These are phyloP conservation scores for Stichopus chloronotus DNA, from an alignment of 35 echinoderm and acorn worm species.

Conservation along the genomic window DNA sequence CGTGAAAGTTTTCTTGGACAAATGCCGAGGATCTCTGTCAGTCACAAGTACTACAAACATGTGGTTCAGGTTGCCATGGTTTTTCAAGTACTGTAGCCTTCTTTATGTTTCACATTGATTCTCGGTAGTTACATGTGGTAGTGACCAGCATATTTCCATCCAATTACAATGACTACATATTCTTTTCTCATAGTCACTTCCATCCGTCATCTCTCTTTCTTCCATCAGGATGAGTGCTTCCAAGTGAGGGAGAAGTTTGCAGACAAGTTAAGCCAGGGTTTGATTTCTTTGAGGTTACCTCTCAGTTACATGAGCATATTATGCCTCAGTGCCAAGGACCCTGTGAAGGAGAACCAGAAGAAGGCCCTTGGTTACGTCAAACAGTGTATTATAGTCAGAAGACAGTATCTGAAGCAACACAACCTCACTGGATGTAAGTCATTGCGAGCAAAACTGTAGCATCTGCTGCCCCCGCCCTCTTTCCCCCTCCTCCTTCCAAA, in stretches of 20 bases:
- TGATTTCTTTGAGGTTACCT: constrained; percentile 80
- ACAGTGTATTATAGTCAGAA: constrained; percentile 68
- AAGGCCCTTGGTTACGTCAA: constrained; percentile 72
- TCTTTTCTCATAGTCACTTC: not conserved
- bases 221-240: constrained; percentile 92
- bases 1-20: too few species aligned
- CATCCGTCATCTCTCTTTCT: not conserved
- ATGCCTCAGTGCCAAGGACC: constrained; percentile 88
- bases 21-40: too few species aligned
- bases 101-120: too few species aligned
- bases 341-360: constrained; percentile 74
- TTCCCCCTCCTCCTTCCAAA: too few species aligned
- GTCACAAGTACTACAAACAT: too few species aligned
- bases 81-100: too few species aligned
- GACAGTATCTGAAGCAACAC: constrained; percentile 83
- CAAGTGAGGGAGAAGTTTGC: constrained; percentile 89
- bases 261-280: constrained; percentile 77
- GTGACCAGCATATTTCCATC: too few species aligned
- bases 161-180: not conserved
- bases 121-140: too few species aligned
- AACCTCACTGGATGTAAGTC: constrained; percentile 56
- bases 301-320: constrained; percentile 93
- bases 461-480: not conserved
- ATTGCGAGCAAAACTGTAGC: constrained; percentile 16
- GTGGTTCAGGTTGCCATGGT: too few species aligned